A percentile compares a stretch with the other conserved stretches of the same genome.
phyloP scores from a whole-genome alignment of 2,113 vertebrate species.

The Oceanodroma tethys region DNA sequence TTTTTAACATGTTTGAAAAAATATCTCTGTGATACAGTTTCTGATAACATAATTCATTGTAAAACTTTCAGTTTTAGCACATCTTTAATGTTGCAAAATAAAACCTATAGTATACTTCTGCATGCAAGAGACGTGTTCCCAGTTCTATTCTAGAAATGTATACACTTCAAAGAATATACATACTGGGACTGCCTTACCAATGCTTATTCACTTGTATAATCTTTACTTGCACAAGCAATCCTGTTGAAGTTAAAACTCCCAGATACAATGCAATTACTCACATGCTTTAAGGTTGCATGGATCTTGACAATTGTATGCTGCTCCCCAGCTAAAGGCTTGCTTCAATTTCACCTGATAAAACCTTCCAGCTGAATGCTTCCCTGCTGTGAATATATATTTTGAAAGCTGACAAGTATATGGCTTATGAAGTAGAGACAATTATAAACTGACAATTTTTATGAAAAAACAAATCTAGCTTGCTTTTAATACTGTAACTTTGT shows the following conservation, averaged over 20 bases:
- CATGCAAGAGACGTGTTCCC: neutral
- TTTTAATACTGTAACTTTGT: neutral
- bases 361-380: neutral
- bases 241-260: slow-evolving; percentile 12
- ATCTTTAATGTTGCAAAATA: neutral
- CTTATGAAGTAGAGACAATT: neutral
- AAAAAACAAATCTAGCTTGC: neutral
- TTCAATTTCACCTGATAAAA: slow-evolving; percentile 1
- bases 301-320: neutral
- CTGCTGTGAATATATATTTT: neutral
- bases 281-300: neutral
- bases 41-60: neutral
- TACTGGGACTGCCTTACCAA: neutral
- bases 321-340: slow-evolving; percentile 25
- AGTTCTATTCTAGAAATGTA: neutral
- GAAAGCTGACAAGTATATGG: neutral
- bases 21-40: neutral
- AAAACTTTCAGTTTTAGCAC: neutral
- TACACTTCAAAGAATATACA: neutral
- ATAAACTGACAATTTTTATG: neutral
- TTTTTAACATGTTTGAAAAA: neutral
- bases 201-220: neutral
- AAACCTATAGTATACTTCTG: neutral
- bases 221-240: neutral
- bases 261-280: slow-evolving; percentile 26